phyloP scores from a whole-genome alignment of 2,888 invertebrate species.

The Pristionchus entomophagus region DNA sequence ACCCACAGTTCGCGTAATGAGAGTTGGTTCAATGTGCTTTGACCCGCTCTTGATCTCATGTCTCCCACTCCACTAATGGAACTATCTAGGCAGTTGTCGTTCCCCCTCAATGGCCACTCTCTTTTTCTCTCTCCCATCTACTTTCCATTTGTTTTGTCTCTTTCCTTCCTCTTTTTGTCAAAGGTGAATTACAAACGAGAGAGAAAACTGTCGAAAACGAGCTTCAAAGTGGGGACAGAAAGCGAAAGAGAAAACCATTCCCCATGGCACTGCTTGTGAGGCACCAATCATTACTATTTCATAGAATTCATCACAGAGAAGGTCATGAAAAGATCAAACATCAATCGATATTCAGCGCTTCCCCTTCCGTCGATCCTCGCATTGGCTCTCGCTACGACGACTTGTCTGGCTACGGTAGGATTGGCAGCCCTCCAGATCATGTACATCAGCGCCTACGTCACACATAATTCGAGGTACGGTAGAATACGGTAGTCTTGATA shows the following conservation, averaged over 20 bases:
- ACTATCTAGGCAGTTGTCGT: neutral
- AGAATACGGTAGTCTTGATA: neutral
- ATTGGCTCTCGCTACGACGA: conserved; percentile 59
- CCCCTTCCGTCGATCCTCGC: conserved; percentile 63
- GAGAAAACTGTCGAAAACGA: neutral
- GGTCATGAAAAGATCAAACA: neutral
- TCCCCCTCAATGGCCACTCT: neutral
- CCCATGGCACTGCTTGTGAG: no score
- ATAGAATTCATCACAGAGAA: neutral
- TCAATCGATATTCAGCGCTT: conserved; percentile 51
- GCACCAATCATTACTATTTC: no score
- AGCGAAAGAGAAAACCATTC: neutral
- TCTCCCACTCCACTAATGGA: neutral
- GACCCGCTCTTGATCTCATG: neutral
- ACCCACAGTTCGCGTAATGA: no score
- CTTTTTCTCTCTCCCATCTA: neutral
- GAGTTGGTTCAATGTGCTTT: neutral
- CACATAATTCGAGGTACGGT: conserved; percentile 52
- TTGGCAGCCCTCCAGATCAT: conserved; percentile 68
- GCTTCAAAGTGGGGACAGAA: neutral
- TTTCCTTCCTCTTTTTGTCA: neutral
- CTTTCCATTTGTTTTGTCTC: neutral
- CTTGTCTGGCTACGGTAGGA: conserved; percentile 63
- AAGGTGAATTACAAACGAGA: neutral
- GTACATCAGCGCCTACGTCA: conserved; percentile 68